These are phyloP conservation scores for Gymnorhina tibicen DNA, from an alignment of 2,113 vertebrate genomes.

Conservation along the genomic window DNA sequence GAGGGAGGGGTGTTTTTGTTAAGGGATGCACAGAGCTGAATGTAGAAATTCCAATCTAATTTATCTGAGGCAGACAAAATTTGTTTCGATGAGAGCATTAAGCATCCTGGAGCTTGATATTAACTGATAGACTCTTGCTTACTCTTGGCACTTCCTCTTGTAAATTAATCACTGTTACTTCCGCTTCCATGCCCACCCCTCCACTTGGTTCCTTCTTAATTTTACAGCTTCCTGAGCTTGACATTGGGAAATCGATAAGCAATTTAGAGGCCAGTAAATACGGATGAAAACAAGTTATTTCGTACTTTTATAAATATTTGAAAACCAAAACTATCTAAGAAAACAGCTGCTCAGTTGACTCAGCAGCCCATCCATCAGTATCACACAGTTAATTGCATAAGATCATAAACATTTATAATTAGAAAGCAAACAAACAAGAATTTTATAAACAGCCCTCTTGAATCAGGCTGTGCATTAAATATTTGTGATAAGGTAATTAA, in stretches of 20 bases:
- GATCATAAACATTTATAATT: conserved; percentile 69
- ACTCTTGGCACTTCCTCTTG: conserved; percentile 1
- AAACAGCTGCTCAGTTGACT: conserved; percentile 65
- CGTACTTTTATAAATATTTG: conserved; percentile 66
- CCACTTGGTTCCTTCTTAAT: conserved; percentile 57
- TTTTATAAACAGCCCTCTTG: conserved; percentile 69
- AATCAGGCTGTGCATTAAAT: conserved; percentile 65
- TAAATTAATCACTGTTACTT: conserved; percentile 47
- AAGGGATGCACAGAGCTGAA: neutral
- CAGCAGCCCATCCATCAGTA: conserved; percentile 63
- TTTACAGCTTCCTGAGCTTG: conserved; percentile 64
- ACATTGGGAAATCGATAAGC: conserved; percentile 76
- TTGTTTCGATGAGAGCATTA: neutral
- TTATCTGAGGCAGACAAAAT: conserved; percentile 7
- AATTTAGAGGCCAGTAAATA: conserved; percentile 70
- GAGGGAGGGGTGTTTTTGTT: neutral
- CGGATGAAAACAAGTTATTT: conserved; percentile 57
- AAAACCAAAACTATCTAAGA: conserved; percentile 67
- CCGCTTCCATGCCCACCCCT: conserved; percentile 16
- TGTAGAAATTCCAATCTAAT: neutral
- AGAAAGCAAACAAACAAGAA: conserved; percentile 65
- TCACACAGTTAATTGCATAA: conserved; percentile 71
- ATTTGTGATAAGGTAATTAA: conserved; percentile 71
- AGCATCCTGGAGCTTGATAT: neutral
- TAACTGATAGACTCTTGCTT: neutral